Evolutionary conservation across 2,797 vertebrate species (phyloP), one percentile per base, ranked within the genome.

Genomic region (Sebastes diaconus): DNA sequence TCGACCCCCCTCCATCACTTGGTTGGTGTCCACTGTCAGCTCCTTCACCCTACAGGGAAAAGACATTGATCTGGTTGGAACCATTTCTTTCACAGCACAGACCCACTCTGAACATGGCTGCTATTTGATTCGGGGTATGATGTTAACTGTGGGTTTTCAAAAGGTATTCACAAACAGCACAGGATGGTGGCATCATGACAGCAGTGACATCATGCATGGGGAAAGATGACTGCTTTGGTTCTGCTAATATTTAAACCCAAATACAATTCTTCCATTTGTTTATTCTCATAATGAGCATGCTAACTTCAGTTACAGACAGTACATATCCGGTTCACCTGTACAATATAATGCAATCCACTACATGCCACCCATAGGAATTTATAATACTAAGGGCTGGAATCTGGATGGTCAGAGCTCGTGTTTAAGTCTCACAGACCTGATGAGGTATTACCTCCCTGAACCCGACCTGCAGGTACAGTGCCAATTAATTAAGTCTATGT

Each of bases 1-100:
- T 61, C 95, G 93, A 66, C 96, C 96, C 42, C 95, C 95, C 77
- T 99, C 99, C 3, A 96, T 97, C 75, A 97, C 85, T 1, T 95
- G 93, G 87, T 90, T 96, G 22, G 97, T 95, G 90, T 99, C 98
- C 24, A 99, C 97, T 0, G 96, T 98, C 88, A 99, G 92, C 87
- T 99, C 99, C 94, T 99, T 99, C 75, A 99, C 99, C 91, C 99
- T 99, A 88, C 1, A 64, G 65, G 65, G 22, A 29, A 42, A 36
- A 77, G 4, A 82, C 34, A 52, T 4, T 1, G 25, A 60, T 34
- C 12, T 20, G 46, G 70, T 87, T 24, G 85, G 36, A 8, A 52
- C 0, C 0, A 5, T 32, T 3, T 79, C 24, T 57, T 58, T 27
- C 52, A n/a, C 25, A 57, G 18, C 2, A 4, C 52, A 65, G 39